Base-by-base conservation (phyloP, 2,113 vertebrate genomes). In the Ascaphus truei region DNA sequence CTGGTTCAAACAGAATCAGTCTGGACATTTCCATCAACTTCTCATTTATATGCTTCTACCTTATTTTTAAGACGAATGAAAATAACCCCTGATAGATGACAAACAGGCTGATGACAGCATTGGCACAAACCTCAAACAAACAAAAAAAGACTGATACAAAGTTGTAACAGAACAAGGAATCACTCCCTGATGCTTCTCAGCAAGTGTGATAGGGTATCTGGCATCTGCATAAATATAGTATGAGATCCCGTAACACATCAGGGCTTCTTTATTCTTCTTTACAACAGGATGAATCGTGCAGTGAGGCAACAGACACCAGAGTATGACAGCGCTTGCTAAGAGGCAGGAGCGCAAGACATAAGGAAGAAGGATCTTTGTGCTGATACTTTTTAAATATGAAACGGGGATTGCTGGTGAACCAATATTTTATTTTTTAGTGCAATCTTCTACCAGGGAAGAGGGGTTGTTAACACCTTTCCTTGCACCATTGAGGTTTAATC, bases 151-250 rank as follows among this genome's bases (percentile, higher is more conserved):
- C 7, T 55, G 51, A 30, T 53, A 30, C 29, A 30, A 7, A 53
- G 51, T 25, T 16, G 26, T 30, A n/a, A 55, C 27, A 33, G 12
- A n/a, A 20, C n/a, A n/a, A n/a, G n/a, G n/a, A n/a, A n/a, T n/a
- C n/a, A n/a, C n/a, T 55, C n/a, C 3, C 3, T 16, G 27, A n/a
- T 55, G 51, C 26, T 55, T n/a, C n/a, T n/a, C n/a, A n/a, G n/a
- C n/a, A n/a, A n/a, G n/a, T 18, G 29, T 16, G 51, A 29, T 23
- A 29, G 53, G 23, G 36, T 37, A 57, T 57, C 52, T 57, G 50
- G 45, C 18, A 66, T 26, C n/a, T 30, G 20, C 26, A 45, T 56
- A 16, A 67, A 67, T 34, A 67, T 25, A 25, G 29, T 34, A 66
- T 43, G 63, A 66, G 50, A n/a, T 31, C 12, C 23, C 25, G n/a